Evolutionary conservation across 23 tunicate species (phyloP), one percentile per base, ranked within the genome.

Genomic region (Styela plicata): DNA sequence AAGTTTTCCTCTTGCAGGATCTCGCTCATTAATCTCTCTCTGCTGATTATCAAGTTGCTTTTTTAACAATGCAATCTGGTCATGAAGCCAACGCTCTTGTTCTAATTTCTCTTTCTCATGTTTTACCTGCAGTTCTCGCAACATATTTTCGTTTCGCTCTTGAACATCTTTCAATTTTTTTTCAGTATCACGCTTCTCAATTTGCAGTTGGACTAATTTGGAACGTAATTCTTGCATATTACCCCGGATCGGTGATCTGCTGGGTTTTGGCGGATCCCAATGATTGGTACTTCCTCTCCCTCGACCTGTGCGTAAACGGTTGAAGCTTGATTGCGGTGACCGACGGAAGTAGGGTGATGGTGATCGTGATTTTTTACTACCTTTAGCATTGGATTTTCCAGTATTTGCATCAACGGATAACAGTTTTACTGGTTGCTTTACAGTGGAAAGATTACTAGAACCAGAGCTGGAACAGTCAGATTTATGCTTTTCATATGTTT

Each of bases 21-120:
- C 77, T 31, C 77, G 35, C 13, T 71, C 77, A 32, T 71, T 71
- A 3, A 94, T 94, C 28, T 88, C 94, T 19, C 63, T 28, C 70
- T 94, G 89, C 68, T 89, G 87, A 31, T 84, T 90, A 24, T 89
- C 87, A 53, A 83, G 88, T 63, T 89, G 86, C 63, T 74, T 75
- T 30, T 82, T 85, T 19, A 89, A 80, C 27, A 70, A 57, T 31
- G 89, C 69, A 24, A 94, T 83, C 25, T 87, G 84, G 29, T 71
- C 77, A n/a, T 71, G 34, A 33, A 71, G 34, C 77, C 77, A 71
- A 3, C 77, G 77, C 35, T 71, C 77, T 17, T 71, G 77, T 32
- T 86, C 81, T 27, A 76, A 76, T 53, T 83, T 91, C 71, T 91
- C 97, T 67, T 74, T 86, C 28, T 86, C 88, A 33, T 86, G 85